These are phyloP conservation scores for Spermophilus dauricus DNA, from an alignment of 2,113 vertebrate genomes.

Conservation along the genomic window DNA sequence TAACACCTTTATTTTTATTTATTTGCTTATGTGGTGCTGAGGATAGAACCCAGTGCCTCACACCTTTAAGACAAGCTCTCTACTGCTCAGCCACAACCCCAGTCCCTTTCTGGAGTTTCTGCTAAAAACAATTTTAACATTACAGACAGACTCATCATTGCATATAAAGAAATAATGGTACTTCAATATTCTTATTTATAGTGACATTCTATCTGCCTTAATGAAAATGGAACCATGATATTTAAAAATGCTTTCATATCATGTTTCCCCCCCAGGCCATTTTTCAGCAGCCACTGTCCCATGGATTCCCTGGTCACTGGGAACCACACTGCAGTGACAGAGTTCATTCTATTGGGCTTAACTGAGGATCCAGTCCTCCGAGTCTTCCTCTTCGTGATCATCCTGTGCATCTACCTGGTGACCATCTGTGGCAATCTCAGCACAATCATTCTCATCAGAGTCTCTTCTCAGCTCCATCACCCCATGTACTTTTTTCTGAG, in stretches of 20 bases:
- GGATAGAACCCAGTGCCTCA: no score
- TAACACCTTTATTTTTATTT: no score
- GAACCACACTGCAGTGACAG: background rate
- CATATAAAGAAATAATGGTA: background rate
- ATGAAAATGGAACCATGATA: background rate
- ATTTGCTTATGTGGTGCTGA: no score
- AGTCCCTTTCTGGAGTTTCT: background rate
- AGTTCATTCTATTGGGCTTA: slow-evolving; percentile 60
- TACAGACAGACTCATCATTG: background rate
- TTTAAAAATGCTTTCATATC: background rate
- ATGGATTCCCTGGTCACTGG: background rate
- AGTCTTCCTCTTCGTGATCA: background rate
- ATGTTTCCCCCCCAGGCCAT: background rate
- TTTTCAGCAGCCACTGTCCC: background rate
- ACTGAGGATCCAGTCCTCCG: background rate
- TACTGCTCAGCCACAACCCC: no score
- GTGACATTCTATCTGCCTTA: background rate
- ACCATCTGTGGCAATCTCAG: slow-evolving; percentile 39
- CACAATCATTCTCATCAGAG: slow-evolving; percentile 50
- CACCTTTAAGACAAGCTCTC: no score
- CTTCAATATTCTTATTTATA: background rate
- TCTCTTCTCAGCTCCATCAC: slow-evolving; percentile 51
- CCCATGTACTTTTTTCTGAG: slow-evolving; percentile 68
- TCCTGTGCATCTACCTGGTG: slow-evolving; percentile 9
- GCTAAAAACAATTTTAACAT: background rate